These are phyloP conservation scores for Zaprionus tsacasi DNA, from an alignment of 1,140 invertebrate genomes.

Conservation along the genomic window DNA sequence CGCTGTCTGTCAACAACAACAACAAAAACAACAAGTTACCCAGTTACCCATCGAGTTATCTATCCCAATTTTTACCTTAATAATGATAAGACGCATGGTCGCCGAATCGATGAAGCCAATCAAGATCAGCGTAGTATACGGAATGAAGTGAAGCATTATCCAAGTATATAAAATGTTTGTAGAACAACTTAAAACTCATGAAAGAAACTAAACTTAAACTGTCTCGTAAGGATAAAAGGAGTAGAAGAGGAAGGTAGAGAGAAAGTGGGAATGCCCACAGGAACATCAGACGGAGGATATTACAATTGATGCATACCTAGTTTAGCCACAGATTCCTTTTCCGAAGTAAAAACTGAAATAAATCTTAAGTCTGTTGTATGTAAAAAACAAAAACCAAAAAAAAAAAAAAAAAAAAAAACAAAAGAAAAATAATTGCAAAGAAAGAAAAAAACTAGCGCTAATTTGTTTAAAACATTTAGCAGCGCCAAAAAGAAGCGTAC, in stretches of 20 bases:
- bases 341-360: constrained; percentile 40
- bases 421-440: constrained; percentile 5
- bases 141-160: neutral
- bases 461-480: constrained; percentile 71
- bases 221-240: constrained; percentile 1
- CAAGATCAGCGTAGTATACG: constrained; percentile 3
- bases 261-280: too few relatives aligned
- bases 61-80: constrained; percentile 32
- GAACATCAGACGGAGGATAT: constrained; percentile 36
- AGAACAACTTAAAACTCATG: constrained; percentile 1
- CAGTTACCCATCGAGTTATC: neutral
- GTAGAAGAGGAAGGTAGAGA: neutral
- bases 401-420: constrained; percentile 12
- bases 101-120: constrained; percentile 8
- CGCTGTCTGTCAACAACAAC: neutral
- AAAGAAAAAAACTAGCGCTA: constrained; percentile 48
- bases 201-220: neutral
- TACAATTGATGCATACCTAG: constrained; percentile 28
- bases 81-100: constrained; percentile 36
- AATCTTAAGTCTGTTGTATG: constrained; percentile 31
- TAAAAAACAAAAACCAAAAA: constrained; percentile 19
- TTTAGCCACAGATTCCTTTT: constrained; percentile 43
- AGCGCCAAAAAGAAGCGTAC: constrained; percentile 67
- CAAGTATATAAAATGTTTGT: constrained; percentile 1
- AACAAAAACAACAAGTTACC: neutral